Conservation (phyloP, 2,113 vertebrate genomes). For the Nothobranchius furzeri region DNA sequence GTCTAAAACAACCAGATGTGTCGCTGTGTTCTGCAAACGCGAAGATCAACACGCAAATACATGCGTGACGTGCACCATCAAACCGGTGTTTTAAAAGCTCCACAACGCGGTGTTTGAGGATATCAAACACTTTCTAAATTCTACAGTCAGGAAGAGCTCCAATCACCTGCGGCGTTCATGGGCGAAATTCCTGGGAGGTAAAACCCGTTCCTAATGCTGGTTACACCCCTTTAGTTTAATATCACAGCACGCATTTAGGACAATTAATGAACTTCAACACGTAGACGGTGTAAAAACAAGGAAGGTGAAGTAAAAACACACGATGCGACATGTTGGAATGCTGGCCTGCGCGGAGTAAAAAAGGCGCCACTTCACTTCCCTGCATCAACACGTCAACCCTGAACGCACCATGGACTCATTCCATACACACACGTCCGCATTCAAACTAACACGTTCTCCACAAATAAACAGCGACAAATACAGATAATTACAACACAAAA, state of each 20-base stretch:
- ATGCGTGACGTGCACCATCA: conserved; percentile 19
- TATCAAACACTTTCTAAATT: not conserved
- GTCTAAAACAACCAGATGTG: conserved; percentile 17
- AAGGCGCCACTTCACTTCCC: conserved; percentile 82
- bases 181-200: conserved; percentile 19
- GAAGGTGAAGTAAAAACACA: not conserved
- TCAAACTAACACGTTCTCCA: not conserved
- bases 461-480: not conserved
- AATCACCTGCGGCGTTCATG: not conserved
- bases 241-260: conserved; percentile 1
- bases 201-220: conserved; percentile 53
- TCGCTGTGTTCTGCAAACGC: conserved; percentile 44
- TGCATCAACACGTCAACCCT: conserved; percentile 39
- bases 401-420: conserved; percentile 22
- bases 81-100: not conserved
- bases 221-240: conserved; percentile 73
- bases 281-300: not conserved
- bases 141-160: not conserved
- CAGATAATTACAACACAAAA: not conserved
- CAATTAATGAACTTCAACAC: too few species aligned
- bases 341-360: conserved; percentile 63
- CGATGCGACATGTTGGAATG: not conserved
- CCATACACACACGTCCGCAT: conserved; percentile 25
- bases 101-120: not conserved
- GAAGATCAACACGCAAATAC: conserved; percentile 50